phyloP scores from a whole-genome alignment of 2,113 vertebrate genomes.

The Isichthys henryi region DNA sequence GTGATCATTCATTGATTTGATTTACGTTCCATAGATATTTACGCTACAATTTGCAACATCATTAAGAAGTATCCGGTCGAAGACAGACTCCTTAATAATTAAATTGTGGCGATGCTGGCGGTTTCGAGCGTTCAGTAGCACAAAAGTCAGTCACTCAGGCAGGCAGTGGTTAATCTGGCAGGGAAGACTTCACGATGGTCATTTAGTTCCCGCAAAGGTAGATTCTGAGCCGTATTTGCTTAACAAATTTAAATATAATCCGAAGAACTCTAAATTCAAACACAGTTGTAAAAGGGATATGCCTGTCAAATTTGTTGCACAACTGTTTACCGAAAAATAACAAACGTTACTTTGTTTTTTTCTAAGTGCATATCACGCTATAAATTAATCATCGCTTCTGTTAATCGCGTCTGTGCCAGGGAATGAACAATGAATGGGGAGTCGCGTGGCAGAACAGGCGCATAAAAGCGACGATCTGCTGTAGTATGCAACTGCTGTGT shows the following conservation, averaged over 20 bases:
- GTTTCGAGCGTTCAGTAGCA: neutral
- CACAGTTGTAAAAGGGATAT: conserved; percentile 47
- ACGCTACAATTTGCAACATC: neutral
- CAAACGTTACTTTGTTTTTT: conserved; percentile 57
- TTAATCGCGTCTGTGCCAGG: conserved; percentile 42
- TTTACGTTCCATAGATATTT: neutral
- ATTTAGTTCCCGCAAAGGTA: neutral
- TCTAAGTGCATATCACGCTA: conserved; percentile 40
- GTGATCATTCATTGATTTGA: conserved; percentile 1
- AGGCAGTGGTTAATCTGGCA: neutral
- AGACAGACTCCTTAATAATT: neutral
- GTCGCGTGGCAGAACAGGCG: conserved; percentile 27
- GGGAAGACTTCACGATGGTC: neutral
- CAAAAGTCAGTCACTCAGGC: neutral
- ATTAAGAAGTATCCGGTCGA: conserved; percentile 7
- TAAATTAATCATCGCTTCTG: conserved; percentile 45
- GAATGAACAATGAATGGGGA: conserved; percentile 48
- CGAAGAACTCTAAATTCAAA: conserved; percentile 33
- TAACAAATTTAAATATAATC: neutral
- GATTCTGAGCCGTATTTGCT: neutral
- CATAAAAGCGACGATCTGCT: conserved; percentile 32
- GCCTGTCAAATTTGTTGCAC: conserved; percentile 41
- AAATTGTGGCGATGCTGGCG: neutral
- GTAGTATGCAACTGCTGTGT: too few relatives aligned
- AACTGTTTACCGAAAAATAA: conserved; percentile 58